Evolutionary conservation across 2,888 invertebrate genomes (phyloP).

Genomic region (Formica aserva): DNA sequence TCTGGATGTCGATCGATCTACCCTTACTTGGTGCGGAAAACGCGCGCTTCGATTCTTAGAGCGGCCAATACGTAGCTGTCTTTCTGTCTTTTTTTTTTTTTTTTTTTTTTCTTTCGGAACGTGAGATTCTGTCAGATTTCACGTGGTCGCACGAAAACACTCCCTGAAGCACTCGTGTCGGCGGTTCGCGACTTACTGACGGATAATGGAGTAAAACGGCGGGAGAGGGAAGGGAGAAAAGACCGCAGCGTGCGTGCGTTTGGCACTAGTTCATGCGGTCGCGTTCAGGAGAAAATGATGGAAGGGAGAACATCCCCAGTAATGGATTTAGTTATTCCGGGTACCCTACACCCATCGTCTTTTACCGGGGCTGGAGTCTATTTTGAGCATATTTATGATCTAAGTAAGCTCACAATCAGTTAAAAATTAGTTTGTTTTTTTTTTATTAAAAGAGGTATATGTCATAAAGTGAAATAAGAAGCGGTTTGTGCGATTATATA

Average conservation of each 20-base stretch:
- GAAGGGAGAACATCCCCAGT: conserved; percentile 38
- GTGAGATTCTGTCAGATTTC: conserved; percentile 5
- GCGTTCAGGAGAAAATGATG: conserved; percentile 25
- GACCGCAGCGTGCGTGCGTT: conserved; percentile 48
- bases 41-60: conserved; percentile 46
- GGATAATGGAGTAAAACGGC: conserved; percentile 60
- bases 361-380: not conserved
- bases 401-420: not conserved
- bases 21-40: conserved; percentile 34
- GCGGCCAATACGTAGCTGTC: not conserved
- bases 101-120: not conserved
- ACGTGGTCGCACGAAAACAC: conserved; percentile 15
- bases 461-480: not conserved
- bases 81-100: not conserved
- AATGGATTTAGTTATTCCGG: not conserved
- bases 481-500: not conserved
- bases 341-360: conserved; percentile 7
- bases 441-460: not conserved
- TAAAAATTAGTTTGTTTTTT: not conserved
- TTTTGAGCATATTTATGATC: not conserved
- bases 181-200: conserved; percentile 68
- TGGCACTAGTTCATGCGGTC: conserved; percentile 38
- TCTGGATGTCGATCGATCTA: conserved; percentile 38
- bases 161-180: conserved; percentile 58
- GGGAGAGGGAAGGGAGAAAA: conserved; percentile 62